Evolutionary conservation across 2,888 invertebrate genomes (phyloP), one percentile per base, ranked within the genome.

Genomic region (Cancer borealis): DNA sequence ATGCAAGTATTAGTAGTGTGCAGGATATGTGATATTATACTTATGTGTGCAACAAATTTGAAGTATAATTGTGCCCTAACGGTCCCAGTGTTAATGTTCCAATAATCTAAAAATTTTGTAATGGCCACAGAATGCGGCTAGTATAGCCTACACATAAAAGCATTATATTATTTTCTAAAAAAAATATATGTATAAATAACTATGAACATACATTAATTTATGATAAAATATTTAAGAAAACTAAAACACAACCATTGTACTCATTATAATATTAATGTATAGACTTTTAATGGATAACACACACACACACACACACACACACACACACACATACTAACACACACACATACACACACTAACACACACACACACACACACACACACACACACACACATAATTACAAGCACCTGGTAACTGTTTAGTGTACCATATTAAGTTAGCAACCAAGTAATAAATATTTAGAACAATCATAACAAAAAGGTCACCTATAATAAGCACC

Each of bases 321-420:
- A 84, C 84, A 84, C 39, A 79, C 73, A 79, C 73, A 79, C 84
- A 79, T 3, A 79, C 5, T 39, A 39, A 84, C 39, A 84, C 39
- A 84, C 84, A 84, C 39, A 84, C 84, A 84, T 17, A 79, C 26
- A 79, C 73, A 79, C 84, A 79, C 26, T 26, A 2, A 79, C 30
- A 79, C 30, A 30, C 26, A 30, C 66, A 66, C 66, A 66, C 66
- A 66, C 54, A 54, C 54, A 54, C 54, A 54, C 54, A 54, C 54
- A 54, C 54, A 54, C 54, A 54, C 54, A 54, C 54, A 54, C 66
- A 66, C 66, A 66, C n/a, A 66, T 17, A 14, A 79, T 3, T 39
- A 84, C 84, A 84, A 39, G 84, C 84, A 84, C 39, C 84, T 84
- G 84, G 39, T 84, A 84, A 84, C 84, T 39, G 84, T 84, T 84